phyloP scores from a whole-genome alignment of 2,113 vertebrate species.

The Tachysurus fulvidraco region DNA sequence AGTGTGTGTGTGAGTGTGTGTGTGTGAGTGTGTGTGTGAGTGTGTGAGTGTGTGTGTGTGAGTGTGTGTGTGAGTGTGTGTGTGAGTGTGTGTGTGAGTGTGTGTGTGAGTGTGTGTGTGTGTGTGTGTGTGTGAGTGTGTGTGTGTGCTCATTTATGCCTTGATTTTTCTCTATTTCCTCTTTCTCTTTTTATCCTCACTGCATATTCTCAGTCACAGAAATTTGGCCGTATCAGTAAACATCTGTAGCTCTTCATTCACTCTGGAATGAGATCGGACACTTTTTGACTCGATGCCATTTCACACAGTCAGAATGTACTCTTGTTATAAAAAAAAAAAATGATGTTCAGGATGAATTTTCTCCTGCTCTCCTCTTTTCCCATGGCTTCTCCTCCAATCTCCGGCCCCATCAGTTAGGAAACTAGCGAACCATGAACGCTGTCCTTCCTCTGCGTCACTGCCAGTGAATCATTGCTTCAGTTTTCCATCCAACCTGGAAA shows the following conservation, averaged over 20 bases:
- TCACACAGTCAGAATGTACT: not conserved
- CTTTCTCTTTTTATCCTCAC: too few relatives aligned
- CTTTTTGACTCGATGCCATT: not conserved
- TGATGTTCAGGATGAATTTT: not conserved
- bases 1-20: too few relatives aligned
- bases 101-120: too few relatives aligned
- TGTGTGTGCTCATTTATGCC: too few relatives aligned
- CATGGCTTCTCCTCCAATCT: not conserved
- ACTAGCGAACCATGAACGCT: not conserved
- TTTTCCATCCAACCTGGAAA: not conserved
- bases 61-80: too few relatives aligned
- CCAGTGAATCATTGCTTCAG: not conserved
- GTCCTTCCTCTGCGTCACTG: not conserved
- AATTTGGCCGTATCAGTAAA: not conserved
- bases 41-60: too few relatives aligned
- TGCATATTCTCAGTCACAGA: not conserved
- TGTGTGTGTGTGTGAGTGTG: too few relatives aligned
- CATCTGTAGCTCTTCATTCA: not conserved
- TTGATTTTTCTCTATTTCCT: too few relatives aligned
- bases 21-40: too few relatives aligned
- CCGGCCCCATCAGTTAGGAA: not conserved
- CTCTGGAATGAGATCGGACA: not conserved
- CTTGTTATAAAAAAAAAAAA: not conserved
- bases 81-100: too few relatives aligned
- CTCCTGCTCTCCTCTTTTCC: not conserved